These are phyloP conservation scores for Drosophila fuyamai DNA, from an alignment of 1,140 invertebrate genomes.

Conservation along the genomic window DNA sequence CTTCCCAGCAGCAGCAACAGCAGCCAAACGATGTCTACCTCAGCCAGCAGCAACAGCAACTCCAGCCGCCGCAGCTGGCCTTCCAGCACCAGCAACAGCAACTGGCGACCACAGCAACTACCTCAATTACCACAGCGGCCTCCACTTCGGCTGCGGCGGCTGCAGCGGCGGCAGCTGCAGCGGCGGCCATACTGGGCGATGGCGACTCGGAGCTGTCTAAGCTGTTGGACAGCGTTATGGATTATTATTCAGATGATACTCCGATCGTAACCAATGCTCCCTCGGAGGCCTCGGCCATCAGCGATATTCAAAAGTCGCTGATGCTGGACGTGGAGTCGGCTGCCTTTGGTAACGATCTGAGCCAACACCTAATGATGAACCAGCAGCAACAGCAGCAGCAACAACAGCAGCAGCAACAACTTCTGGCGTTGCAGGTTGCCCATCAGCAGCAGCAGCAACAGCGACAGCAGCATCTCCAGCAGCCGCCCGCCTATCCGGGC, in stretches of 20 bases:
- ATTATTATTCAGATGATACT: conserved; percentile 88
- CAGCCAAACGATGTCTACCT: conserved; percentile 87
- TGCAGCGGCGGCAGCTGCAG: conserved; percentile 48
- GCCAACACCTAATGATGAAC: conserved; percentile 62
- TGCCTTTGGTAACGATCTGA: conserved; percentile 87
- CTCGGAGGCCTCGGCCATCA: conserved; percentile 90
- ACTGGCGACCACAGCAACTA: conserved; percentile 78
- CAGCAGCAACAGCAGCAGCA: conserved; percentile 84
- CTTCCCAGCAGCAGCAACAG: conserved; percentile 59
- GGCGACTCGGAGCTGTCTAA: conserved; percentile 91
- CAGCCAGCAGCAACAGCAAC: conserved; percentile 84
- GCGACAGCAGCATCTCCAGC: conserved; percentile 87
- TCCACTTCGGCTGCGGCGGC: conserved; percentile 57
- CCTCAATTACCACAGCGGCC: conserved; percentile 76
- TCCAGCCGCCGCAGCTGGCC: conserved; percentile 65
- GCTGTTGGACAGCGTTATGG: conserved; percentile 93
- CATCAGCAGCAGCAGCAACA: conserved; percentile 85
- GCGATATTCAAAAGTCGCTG: conserved; percentile 94
- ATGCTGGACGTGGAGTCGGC: conserved; percentile 91
- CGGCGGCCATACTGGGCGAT: conserved; percentile 37
- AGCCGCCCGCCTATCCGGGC: conserved; percentile 75
- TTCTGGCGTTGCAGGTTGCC: conserved; percentile 85
- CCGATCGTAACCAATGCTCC: conserved; percentile 84
- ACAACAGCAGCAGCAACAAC: conserved; percentile 81
- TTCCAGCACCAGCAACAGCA: conserved; percentile 69